Evolutionary conservation across 2,113 vertebrate species (phyloP), one percentile per base, ranked within the genome.

Genomic region (Forbesichthys papilliferus): DNA sequence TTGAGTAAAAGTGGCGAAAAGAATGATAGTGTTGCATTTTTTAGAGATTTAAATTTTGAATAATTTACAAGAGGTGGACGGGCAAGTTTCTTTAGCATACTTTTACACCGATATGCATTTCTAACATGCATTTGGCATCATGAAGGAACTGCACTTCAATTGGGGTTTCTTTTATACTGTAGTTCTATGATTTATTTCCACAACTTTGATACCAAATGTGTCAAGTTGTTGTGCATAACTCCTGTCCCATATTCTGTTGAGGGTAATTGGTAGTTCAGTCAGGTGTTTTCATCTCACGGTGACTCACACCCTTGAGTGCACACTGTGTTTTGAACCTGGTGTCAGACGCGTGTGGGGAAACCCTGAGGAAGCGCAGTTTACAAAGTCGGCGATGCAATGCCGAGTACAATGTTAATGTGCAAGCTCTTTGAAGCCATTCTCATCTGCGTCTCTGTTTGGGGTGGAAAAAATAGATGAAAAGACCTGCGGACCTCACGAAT

Each of bases 401-500:
- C 51, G 46, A 62, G 84, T 69, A 20, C 64, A 42, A 42, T 59
- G 90, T 92, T 90, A 86, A 92, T 91, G 91, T 92, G 90, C 87
- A 89, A 90, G 82, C 78, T 69, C 82, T 92, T 87, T 90, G 87
- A 91, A 90, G 86, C 80, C 82, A 76, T 89, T 89, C 90, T 90
- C 84, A 85, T 91, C 78, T 86, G 75, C 27, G 5, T 91, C 86
- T 92, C 90, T 91, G 89, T 91, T 90, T 91, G 84, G 84, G 83
- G 93, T 93, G 16, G 14, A 0, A 72, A 83, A 83, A 88, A 78
- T 93, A 99, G 98, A 99, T 93, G 98, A 98, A 92, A 98, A 98
- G 93, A 98, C 98, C 3, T 99, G 98, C 66, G 97, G 96, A 46
- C 96, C 96, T 87, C 96, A 99, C 76, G 96, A 99, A 86, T 99